These are phyloP conservation scores for Osmerus mordax DNA, from an alignment of 2,113 vertebrate genomes.

Conservation along the genomic window DNA sequence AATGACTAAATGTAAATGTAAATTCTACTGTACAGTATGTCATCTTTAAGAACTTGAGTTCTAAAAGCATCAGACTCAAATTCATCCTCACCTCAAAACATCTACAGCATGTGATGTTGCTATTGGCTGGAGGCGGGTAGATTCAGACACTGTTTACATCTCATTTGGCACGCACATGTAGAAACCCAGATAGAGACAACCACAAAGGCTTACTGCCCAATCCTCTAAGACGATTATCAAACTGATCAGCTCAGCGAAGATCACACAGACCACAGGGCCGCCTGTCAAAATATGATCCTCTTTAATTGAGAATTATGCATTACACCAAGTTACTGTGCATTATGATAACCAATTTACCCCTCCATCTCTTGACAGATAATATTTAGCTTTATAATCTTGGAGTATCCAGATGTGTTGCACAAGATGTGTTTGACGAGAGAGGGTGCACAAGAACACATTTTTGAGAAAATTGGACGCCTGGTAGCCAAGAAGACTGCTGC, in stretches of 20 bases:
- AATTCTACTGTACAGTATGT: too few relatives aligned
- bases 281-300: slow-evolving; percentile 3
- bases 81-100: slow-evolving; percentile 7
- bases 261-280: slow-evolving; percentile 6
- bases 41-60: too few relatives aligned
- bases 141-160: neutral
- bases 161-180: neutral
- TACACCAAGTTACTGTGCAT: neutral
- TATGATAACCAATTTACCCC: neutral
- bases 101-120: neutral
- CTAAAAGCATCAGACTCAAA: neutral
- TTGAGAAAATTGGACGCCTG: too few relatives aligned
- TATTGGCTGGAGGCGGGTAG: neutral
- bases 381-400: neutral
- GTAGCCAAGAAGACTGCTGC: too few relatives aligned
- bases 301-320: neutral
- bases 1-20: too few relatives aligned
- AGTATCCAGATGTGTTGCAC: neutral
- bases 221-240: slow-evolving; percentile 40
- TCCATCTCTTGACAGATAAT: neutral
- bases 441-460: too few relatives aligned
- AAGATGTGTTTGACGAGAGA: too few relatives aligned
- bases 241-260: slow-evolving; percentile 18
- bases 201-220: slow-evolving; percentile 21
- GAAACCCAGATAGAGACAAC: neutral